Evolutionary conservation across 2,113 vertebrate genomes (phyloP), one percentile per base, ranked within the genome.

Genomic region (Sardina pilchardus): DNA sequence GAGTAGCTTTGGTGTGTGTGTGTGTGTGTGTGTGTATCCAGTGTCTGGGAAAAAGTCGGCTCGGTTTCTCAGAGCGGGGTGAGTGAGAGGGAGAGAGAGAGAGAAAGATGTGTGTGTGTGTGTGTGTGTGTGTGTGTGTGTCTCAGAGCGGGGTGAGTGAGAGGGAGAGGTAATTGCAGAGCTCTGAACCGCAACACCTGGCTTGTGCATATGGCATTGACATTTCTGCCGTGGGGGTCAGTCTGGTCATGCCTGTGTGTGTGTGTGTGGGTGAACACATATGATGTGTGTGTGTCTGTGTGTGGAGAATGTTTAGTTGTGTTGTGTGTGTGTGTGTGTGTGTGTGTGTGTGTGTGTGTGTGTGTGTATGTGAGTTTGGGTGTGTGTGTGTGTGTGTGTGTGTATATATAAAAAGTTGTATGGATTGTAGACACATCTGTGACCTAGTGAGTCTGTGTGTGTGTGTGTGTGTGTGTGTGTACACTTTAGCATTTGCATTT

Each of bases 321-420:
- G n/a, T n/a, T 45, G 21, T 42, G 6, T 43, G 45, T 48, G 44
- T 4, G 59, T 81, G 88, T 92, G 91, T 88, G 84, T 91, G 90
- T 87, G 81, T 91, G 89, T 24, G 21, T 19, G 84, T 82, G 19
- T 81, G 10, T 42, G 83, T 67, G 59, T 67, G 59, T n/a, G 83
- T 36, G 21, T 16, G 2, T 19, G 39, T 50, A 12, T 36, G 50
- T 82, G 43, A 82, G 43, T 78, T 78, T 67, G 53, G 16, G 53
- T 56, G 53, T 56, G 53, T 71, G 26, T 71, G n/a, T 71, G n/a
- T 71, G 1, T 71, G 1, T 8, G 56, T 26, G 59, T 63, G 59
- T 71, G 4, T 71, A n/a, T 30, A 8, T 26, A n/a, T 71, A 26
- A 6, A 59, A 24, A n/a, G 21, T 5, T 56, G 56, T 24, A n/a